Evolutionary conservation across 2,113 vertebrate species (phyloP), one percentile per base, ranked within the genome.

Genomic region (Dipodomys ordii): DNA sequence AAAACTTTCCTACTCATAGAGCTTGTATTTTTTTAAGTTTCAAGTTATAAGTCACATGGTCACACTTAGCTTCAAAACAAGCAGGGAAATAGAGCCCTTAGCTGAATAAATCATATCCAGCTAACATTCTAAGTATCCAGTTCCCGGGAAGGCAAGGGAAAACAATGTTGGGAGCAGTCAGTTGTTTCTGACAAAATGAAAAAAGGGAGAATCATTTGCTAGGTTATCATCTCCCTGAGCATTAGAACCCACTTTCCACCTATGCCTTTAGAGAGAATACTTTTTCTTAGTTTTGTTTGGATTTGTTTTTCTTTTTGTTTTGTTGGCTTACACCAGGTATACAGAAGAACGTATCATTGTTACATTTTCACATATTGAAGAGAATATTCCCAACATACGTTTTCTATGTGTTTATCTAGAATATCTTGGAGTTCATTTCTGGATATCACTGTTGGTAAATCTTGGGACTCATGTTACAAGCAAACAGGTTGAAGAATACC

Each of bases 371-470:
- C 83, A 57, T 57, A 57, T 25, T 72, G 93, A 25, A 79, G 10
- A 81, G 12, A 11, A 18, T 67, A 35, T 83, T 57, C 35, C 10
- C 79, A 79, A 39, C 2, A 90, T 60, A 76, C 7, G 68, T 78
- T 64, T 46, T 64, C 7, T 68, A 19, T 27, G 30, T 46, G 25
- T 62, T 2, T 72, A 22, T 83, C 57, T 20, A 53, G 39, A 30
- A 20, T 76, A 23, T 83, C 87, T 71, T 13, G 86, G 46, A 85
- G 65, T 86, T 93, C 28, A 44, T 64, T 90, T 94, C 74, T 79
- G 71, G 27, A 7, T 79, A 25, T 18, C n/a, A n/a, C 11, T 2
- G n/a, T 74, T 88, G 20, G 39, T 46, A 53, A 78, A 60, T 12
- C 28, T 7, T 53, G 64, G 15, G 72, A 72, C 18, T 69, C 53